Evolutionary conservation across 2,113 vertebrate species (phyloP), one percentile per base, ranked within the genome.

Genomic region (Thamnaconus septentrionalis): DNA sequence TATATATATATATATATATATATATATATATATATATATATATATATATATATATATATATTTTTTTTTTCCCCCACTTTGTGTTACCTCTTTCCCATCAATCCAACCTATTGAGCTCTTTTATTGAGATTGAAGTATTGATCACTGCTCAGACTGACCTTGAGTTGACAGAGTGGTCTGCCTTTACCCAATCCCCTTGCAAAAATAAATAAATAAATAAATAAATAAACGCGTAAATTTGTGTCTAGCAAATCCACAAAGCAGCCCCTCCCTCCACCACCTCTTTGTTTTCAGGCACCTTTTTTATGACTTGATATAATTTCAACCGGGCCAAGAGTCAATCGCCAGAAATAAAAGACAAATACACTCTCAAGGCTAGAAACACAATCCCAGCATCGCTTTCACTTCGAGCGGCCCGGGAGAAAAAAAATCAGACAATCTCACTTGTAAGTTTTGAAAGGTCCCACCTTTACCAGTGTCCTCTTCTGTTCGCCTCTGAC

Each of bases 101-200:
- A 93, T 93, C 88, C 85, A 88, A 87, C 84, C 93, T 92, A 92
- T 94, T 94, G 92, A 93, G 93, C 94, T 92, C 88, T 91, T 96
- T 96, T 95, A 95, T 96, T 93, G 93, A 95, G 95, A 95, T 94
- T 88, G 93, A 95, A 92, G 89, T 96, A 97, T 97, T 96, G 95
- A 96, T 97, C 93, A 96, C 93, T 92, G 82, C 71, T 89, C 78
- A 78, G 90, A 66, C 92, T 90, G 92, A 91, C 89, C 89, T 90
- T 92, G 91, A 92, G 91, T 93, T 87, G 83, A 92, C 86, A 73
- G 86, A 90, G 90, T 76, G 73, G 18, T 75, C 68, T 73, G 68
- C 52, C 60, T 64, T 31, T 58, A 64, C 66, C 64, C 76, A 75
- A 83, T 86, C 75, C 63, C 57, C 50, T 31, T 2, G 18, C 18